Base-by-base conservation (phyloP, 2,797 vertebrate genomes). In the Melanotaenia pygmaea region DNA sequence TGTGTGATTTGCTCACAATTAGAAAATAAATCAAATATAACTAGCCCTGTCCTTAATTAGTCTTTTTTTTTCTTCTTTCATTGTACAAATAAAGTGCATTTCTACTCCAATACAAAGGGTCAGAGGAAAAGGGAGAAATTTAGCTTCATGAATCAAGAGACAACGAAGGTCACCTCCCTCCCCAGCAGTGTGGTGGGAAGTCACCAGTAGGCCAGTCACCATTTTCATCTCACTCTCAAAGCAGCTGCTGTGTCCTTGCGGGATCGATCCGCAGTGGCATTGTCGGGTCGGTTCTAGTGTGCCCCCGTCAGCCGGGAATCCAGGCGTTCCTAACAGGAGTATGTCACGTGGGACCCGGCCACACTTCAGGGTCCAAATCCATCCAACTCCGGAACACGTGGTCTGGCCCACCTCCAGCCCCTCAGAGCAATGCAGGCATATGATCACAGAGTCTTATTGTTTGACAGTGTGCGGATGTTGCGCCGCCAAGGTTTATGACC, bases 231-330 rank as follows among this genome's bases (percentile, higher is more conserved):
- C 87, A 68, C 82, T 77, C 76, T 77, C 67, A 72, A 59, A 83
- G 83, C 80, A 72, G 83, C 81, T 77, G 86, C 87, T 84, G 77
- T 82, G 91, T 86, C 92, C 91, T 92, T 89, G 86, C 6, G 57
- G 89, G 86, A 93, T 91, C 77, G 86, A 92, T 90, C 89, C 51
- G 37, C 77, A 80, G 81, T 77, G 80, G 79, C 83, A 32, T 77
- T 89, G 89, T 89, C 86, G 59, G 77, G 81, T 90, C 69, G 66
- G 78, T 74, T 88, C 81, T 87, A 86, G 86, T 24, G 50, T 51
- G 77, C 80, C 79, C 78, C 76, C 75, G 81, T 93, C 89, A 93
- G 72, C 78, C 18, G 69, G 70, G 85, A 90, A 91, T 83, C 84
- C 79, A 88, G 86, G 67, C 74, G 32, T 90, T 81, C 82, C 80